Evolutionary conservation across 2,113 vertebrate genomes (phyloP).

Genomic region (Promerops cafer): DNA sequence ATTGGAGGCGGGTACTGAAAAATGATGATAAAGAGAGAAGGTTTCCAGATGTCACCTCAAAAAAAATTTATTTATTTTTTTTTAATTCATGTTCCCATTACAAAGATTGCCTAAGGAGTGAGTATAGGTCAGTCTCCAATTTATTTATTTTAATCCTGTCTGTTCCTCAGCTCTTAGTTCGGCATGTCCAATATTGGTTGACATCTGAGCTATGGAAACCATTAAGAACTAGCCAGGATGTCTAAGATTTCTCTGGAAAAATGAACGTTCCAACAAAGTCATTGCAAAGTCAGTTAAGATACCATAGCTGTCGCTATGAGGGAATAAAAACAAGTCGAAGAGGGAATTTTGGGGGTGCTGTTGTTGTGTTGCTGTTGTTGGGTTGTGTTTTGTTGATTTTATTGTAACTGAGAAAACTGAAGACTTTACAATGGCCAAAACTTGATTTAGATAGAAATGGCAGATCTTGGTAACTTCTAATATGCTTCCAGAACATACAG

Average conservation of each 20-base stretch:
- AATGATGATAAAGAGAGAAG: not conserved
- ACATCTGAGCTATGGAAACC: not conserved
- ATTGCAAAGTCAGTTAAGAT: not conserved
- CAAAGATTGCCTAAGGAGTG: not conserved
- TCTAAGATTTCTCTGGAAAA: not conserved
- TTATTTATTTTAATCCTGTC: not conserved
- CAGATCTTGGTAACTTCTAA: not conserved
- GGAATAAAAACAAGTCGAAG: not conserved
- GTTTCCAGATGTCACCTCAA: not conserved
- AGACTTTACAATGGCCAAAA: not conserved
- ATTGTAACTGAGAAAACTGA: not conserved
- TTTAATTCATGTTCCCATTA: not conserved
- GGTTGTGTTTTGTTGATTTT: not conserved
- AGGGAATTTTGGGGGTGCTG: not conserved
- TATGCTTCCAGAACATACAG: not conserved
- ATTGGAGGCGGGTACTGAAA: not conserved
- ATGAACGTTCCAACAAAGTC: not conserved
- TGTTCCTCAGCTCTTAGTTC: not conserved
- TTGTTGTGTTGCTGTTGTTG: not conserved
- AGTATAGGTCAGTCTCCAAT: not conserved
- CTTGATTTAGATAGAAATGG: not conserved
- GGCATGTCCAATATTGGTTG: not conserved
- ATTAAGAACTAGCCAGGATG: not conserved
- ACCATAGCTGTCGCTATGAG: accelerated
- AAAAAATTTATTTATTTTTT: not conserved